Evolutionary conservation across 1,140 invertebrate genomes (phyloP), one percentile per base, ranked within the genome.

Genomic region (Ladona fulva): DNA sequence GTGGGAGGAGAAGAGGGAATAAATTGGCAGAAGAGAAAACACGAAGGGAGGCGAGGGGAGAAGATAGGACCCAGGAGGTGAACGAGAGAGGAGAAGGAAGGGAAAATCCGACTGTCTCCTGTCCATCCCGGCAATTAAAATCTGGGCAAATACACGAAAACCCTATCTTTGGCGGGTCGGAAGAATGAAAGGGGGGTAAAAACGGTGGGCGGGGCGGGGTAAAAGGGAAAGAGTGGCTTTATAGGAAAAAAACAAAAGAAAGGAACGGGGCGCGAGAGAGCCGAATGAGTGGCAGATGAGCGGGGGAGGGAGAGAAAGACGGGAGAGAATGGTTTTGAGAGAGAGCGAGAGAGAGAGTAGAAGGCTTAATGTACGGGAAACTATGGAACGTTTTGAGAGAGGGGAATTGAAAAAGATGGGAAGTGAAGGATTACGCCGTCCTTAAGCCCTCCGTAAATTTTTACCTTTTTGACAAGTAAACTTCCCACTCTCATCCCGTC

Each of bases 81-180:
- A 12, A 66, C 12, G 3, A 22, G 1, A 22, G 52, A 66, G 52
- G 3, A 12, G 52, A 66, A 66, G 8, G 29, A 12, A 66, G 52
- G 52, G 52, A 6, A 3, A 3, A 8, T 37, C 52, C n/a, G 12
- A 66, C 52, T 66, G 52, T 22, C 52, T 66, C 5, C 52, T 66
- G 52, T 66, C 52, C 52, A 66, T 66, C 52, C 52, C 3, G 12
- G 52, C 52, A 66, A 66, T 66, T 66, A 66, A 66, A 66, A 66
- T 66, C 52, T 12, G 52, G 52, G 52, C 52, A 66, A 66, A 66
- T 66, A 66, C 52, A 66, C 52, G 52, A 12, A 66, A 66, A 66
- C 52, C 52, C 52, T 66, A 66, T 66, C 52, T 66, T 66, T 66
- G 52, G 44, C 44, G 44, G 44, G 44, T 66, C 52, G 52, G 52